phyloP scores from a whole-genome alignment of 2,797 vertebrate species.

The Pangasius mekongensis region DNA sequence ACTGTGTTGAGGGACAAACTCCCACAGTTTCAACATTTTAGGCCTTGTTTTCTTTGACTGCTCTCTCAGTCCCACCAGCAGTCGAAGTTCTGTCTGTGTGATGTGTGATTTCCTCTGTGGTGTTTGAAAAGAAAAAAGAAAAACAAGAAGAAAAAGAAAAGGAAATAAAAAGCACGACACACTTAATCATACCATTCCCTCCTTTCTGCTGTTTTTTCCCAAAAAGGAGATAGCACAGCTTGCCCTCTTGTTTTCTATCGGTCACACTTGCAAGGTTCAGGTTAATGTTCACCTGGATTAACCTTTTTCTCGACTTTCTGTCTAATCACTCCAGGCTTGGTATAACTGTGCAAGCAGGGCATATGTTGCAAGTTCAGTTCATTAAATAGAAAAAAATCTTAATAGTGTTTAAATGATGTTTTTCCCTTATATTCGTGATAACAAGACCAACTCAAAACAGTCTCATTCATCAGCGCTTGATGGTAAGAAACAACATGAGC shows the following conservation, averaged over 20 bases:
- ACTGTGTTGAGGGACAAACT: constrained; percentile 10
- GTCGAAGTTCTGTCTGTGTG: neutral
- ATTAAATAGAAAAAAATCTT: neutral
- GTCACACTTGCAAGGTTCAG: neutral
- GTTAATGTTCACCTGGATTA: neutral
- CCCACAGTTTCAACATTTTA: neutral
- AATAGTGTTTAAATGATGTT: neutral
- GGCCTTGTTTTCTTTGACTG: neutral
- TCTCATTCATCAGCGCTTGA: neutral
- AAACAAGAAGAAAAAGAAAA: neutral
- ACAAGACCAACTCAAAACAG: neutral
- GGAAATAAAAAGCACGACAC: neutral
- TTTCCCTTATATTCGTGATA: neutral
- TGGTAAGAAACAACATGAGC: neutral
- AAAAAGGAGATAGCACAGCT: neutral
- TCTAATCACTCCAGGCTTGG: neutral
- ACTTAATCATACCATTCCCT: neutral
- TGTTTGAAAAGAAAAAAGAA: neutral
- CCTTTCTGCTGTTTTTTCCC: neutral
- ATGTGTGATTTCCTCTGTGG: neutral
- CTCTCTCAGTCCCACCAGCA: neutral
- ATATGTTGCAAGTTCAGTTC: neutral
- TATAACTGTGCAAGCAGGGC: neutral
- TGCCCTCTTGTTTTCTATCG: neutral
- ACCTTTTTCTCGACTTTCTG: neutral